phyloP scores from a whole-genome alignment of 2,888 invertebrate genomes.

The Drosophila acutilabella region DNA sequence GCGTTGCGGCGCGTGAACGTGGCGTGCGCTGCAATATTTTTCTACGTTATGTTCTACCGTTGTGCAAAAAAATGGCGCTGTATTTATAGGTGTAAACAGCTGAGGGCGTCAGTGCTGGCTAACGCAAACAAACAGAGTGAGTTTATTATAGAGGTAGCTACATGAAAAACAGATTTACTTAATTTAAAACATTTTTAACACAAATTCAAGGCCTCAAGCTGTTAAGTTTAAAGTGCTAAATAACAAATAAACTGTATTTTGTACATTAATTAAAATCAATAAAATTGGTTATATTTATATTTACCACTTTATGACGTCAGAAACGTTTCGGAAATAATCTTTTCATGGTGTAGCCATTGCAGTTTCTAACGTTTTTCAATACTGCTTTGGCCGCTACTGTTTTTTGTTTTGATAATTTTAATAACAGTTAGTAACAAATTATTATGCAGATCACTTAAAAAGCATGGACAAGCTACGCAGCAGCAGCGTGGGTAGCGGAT shows the following conservation, averaged over 20 bases:
- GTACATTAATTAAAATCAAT: too few relatives aligned
- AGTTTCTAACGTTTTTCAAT: not conserved
- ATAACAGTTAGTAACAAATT: not conserved
- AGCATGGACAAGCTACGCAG: slow-evolving; percentile 59
- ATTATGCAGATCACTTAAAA: slow-evolving; percentile 31
- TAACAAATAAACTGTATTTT: too few relatives aligned
- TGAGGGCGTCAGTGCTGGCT: slow-evolving; percentile 37
- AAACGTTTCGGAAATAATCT: not conserved
- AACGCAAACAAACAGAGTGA: slow-evolving; percentile 7
- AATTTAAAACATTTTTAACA: too few relatives aligned
- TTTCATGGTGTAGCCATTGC: not conserved
- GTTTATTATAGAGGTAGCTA: slow-evolving; percentile 10
- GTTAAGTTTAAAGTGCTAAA: too few relatives aligned
- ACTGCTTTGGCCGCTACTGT: slow-evolving; percentile 26
- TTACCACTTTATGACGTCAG: slow-evolving; percentile 18
- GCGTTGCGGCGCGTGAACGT: slow-evolving; percentile 50
- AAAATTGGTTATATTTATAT: too few relatives aligned
- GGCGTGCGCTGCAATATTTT: slow-evolving; percentile 56
- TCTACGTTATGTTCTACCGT: slow-evolving; percentile 52
- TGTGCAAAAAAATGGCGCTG: slow-evolving; percentile 53
- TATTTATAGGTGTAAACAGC: slow-evolving; percentile 44
- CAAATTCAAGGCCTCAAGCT: too few relatives aligned
- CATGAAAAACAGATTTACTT: too few relatives aligned
- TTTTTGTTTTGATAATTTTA: slow-evolving; percentile 33
- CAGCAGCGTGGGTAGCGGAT: slow-evolving; percentile 26